Conservation (phyloP, 2,113 vertebrate species). For the Onychorhynchus coronatus region DNA sequence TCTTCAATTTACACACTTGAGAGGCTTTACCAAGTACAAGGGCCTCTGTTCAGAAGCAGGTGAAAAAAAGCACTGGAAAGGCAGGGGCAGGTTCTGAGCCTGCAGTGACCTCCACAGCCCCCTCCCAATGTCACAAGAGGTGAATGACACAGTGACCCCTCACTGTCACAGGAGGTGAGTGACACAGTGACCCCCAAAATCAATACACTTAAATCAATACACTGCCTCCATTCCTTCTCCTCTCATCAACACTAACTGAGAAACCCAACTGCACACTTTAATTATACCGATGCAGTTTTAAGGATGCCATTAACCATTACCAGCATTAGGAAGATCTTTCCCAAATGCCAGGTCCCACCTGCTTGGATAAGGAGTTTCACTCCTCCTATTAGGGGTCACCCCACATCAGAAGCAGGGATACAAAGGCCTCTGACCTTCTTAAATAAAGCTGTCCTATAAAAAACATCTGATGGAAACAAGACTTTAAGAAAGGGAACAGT, state of each 20-base stretch:
- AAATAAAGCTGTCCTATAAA: background rate
- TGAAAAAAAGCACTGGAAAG: background rate
- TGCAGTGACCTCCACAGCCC: background rate
- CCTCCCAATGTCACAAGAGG: rapidly evolving
- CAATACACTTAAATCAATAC: slow-evolving; percentile 9
- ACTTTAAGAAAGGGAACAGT: background rate
- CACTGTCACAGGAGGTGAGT: background rate
- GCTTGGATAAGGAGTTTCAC: background rate
- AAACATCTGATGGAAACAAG: background rate
- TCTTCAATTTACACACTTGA: background rate
- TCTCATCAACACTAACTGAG: background rate
- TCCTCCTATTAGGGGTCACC: background rate
- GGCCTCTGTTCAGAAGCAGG: background rate
- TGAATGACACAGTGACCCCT: background rate
- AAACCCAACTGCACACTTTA: background rate
- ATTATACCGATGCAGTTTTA: background rate
- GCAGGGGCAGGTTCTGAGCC: background rate
- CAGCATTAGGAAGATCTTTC: background rate
- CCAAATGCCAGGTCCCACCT: background rate
- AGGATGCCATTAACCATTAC: background rate
- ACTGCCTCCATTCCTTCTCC: background rate
- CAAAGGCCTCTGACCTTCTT: background rate
- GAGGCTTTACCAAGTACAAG: background rate
- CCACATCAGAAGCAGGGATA: background rate
- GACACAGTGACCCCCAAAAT: background rate